These are phyloP conservation scores for Babyrousa celebensis DNA, from an alignment of 2,797 vertebrate species.

Conservation along the genomic window DNA sequence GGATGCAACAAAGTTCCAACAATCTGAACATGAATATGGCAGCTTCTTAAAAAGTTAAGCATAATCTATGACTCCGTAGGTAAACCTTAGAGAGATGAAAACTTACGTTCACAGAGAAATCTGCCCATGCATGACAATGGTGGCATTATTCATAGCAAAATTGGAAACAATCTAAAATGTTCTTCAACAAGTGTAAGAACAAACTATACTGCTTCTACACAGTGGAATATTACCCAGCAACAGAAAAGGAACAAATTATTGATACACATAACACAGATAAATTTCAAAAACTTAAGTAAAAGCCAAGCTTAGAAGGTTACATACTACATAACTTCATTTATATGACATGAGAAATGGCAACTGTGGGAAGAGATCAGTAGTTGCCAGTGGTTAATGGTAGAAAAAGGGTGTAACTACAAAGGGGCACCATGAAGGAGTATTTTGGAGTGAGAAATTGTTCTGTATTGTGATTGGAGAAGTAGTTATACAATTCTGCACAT, in stretches of 20 bases:
- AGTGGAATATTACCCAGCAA: neutral
- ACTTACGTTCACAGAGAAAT: neutral
- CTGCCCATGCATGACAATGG: neutral
- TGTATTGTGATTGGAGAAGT: neutral
- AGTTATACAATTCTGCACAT: neutral
- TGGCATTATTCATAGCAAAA: neutral
- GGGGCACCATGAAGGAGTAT: neutral
- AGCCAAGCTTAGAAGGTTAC: neutral
- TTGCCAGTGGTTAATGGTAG: neutral
- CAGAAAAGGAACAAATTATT: neutral
- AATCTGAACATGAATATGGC: neutral
- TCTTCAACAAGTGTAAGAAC: neutral
- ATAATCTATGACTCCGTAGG: neutral
- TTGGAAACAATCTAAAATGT: neutral
- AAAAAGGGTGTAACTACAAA: conserved; percentile 1
- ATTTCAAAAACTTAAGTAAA: conserved; percentile 5
- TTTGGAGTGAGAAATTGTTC: neutral
- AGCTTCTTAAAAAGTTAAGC: neutral
- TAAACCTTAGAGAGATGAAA: neutral
- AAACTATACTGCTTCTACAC: neutral
- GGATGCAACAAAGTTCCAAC: neutral
- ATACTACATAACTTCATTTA: neutral
- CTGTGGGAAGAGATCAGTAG: neutral
- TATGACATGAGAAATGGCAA: neutral
- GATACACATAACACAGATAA: neutral